Conservation (phyloP, 2,797 vertebrate genomes). For the Propithecus deckenii region DNA sequence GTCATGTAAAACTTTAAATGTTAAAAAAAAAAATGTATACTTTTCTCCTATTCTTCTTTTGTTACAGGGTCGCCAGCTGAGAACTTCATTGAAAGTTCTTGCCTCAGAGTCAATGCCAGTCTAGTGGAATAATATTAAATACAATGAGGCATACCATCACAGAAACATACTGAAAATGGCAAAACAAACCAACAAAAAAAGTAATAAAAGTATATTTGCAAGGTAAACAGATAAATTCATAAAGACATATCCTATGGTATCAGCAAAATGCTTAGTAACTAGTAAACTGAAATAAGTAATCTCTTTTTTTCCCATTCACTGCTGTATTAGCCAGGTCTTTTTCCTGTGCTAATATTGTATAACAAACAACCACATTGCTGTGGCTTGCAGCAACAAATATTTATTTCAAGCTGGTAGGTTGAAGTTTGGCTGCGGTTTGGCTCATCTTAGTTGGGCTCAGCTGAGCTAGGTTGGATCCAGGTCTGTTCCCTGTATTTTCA, state of each 20-base stretch:
- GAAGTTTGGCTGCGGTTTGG: background rate
- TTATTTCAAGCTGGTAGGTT: background rate
- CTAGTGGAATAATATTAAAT: background rate
- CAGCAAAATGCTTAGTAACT: background rate
- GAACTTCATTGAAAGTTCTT: background rate
- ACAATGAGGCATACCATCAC: background rate
- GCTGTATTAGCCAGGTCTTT: background rate
- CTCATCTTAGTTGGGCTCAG: background rate
- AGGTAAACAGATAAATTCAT: background rate
- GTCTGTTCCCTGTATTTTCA: background rate
- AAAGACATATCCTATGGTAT: background rate
- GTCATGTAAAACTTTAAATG: background rate
- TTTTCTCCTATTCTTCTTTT: background rate
- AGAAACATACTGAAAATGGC: background rate
- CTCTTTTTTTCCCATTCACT: background rate
- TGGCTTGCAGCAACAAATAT: background rate
- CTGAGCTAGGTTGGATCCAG: background rate
- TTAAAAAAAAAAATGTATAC: background rate
- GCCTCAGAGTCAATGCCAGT: background rate
- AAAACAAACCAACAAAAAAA: background rate
- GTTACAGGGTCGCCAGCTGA: background rate
- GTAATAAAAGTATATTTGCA: background rate
- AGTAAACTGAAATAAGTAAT: background rate
- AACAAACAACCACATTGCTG: background rate
- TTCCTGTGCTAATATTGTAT: background rate